Conservation (phyloP, 2,888 invertebrate species). For the Drosophila colorata region DNA sequence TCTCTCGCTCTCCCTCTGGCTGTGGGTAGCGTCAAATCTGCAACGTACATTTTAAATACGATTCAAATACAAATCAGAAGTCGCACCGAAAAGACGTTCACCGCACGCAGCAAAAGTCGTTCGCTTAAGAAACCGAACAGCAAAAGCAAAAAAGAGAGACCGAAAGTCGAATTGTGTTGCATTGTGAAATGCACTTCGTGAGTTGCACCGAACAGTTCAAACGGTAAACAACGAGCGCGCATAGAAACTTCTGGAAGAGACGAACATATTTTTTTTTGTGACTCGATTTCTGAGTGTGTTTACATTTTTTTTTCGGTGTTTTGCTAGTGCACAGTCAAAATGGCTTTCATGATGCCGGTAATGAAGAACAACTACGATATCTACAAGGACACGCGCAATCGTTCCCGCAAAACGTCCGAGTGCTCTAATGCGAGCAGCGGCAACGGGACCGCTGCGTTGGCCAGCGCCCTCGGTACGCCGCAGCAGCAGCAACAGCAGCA, state of each 20-base stretch:
- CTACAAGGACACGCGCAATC: conserved; percentile 91
- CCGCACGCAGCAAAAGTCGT: conserved; percentile 12
- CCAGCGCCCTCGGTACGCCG: conserved; percentile 87
- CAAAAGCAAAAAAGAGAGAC: conserved; percentile 10
- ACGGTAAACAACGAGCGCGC: conserved; percentile 12
- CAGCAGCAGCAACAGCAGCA: conserved; percentile 34
- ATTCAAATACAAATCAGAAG: conserved; percentile 51
- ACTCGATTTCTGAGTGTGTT: not conserved
- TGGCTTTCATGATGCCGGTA: conserved; percentile 98
- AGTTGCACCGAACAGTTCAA: conserved; percentile 17
- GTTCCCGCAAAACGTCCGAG: conserved; percentile 91
- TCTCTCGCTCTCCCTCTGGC: conserved; percentile 3
- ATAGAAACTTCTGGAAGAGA: conserved; percentile 30
- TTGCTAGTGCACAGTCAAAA: conserved; percentile 79
- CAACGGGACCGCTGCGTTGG: conserved; percentile 85
- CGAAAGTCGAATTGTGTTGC: conserved; percentile 26
- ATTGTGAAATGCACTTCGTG: conserved; percentile 35
- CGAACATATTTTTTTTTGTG: not conserved
- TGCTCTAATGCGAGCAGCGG: conserved; percentile 87
- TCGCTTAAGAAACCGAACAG: not conserved
- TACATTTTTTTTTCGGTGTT: conserved; percentile 17
- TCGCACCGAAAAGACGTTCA: conserved; percentile 45
- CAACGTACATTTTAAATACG: conserved; percentile 39
- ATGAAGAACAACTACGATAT: conserved; percentile 97
- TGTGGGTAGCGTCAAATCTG: conserved; percentile 37